These are phyloP conservation scores for Montipora efflorescens DNA, from an alignment of 64 coral and sea anemone species.

Conservation along the genomic window DNA sequence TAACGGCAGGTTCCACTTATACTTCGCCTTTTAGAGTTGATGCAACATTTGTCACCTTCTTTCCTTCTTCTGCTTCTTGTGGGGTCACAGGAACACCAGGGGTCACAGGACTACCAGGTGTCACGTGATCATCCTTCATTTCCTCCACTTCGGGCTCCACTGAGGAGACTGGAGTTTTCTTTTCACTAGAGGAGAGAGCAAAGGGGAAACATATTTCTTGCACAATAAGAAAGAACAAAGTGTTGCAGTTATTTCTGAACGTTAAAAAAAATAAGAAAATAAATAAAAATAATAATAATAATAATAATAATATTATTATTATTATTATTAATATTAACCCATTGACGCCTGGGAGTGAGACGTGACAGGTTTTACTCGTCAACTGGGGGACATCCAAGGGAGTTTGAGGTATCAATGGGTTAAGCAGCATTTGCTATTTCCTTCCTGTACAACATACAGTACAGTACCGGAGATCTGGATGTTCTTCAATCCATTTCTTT, in stretches of 20 bases:
- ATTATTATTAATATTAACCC: too few relatives aligned
- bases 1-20: too few relatives aligned
- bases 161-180: background rate
- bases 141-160: background rate
- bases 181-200: background rate
- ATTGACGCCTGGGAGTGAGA: too few relatives aligned
- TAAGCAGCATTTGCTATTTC: too few relatives aligned
- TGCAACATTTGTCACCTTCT: slow-evolving; percentile 17
- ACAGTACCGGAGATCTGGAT: slow-evolving; percentile 84
- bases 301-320: too few relatives aligned
- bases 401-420: too few relatives aligned
- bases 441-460: background rate
- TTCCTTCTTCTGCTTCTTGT: slow-evolving; percentile 43
- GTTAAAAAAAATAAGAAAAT: too few relatives aligned
- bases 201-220: background rate
- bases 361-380: too few relatives aligned
- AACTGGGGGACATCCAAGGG: too few relatives aligned
- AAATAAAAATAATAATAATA: too few relatives aligned
- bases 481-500: slow-evolving; percentile 68
- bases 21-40: too few relatives aligned
- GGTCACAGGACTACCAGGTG: background rate
- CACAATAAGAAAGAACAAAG: background rate
- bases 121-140: background rate
- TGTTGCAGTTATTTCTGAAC: background rate
- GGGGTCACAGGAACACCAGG: slow-evolving; percentile 53